phyloP scores from a whole-genome alignment of 2,113 vertebrate genomes.

The Leptocoma aspasia region DNA sequence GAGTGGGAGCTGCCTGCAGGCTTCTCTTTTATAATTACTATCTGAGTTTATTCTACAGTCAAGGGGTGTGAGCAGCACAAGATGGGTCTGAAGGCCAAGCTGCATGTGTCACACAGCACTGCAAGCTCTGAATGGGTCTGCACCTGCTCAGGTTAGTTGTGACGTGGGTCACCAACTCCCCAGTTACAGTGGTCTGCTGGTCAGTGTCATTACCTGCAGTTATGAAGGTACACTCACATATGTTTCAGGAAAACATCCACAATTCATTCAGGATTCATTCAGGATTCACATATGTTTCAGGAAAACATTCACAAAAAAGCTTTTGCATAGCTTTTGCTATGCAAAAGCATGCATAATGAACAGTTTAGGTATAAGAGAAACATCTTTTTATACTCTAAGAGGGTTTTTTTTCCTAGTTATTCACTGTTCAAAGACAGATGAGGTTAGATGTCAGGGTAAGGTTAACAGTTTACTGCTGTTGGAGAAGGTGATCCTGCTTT shows the following conservation, averaged over 20 bases:
- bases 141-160: neutral
- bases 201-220: too few species aligned
- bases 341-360: neutral
- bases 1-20: neutral
- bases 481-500: neutral
- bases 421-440: neutral
- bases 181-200: neutral
- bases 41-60: rapidly evolving
- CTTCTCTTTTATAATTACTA: neutral
- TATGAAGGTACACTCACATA: neutral
- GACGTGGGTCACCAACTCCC: neutral
- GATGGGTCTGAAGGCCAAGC: neutral
- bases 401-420: neutral
- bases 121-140: rapidly evolving
- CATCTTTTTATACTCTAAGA: neutral
- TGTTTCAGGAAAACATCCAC: too few species aligned
- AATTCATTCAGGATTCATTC: too few species aligned
- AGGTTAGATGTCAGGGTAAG: neutral
- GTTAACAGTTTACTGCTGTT: neutral
- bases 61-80: neutral
- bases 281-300: neutral
- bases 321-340: too few species aligned
- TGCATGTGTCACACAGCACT: neutral
- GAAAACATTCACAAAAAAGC: neutral
- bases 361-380: neutral